Percentiles rank a stretch among this genome's conserved stretches.
These are phyloP conservation scores for Phoxinus phoxinus DNA, from an alignment of 2,113 vertebrate genomes.

Conservation along the genomic window DNA sequence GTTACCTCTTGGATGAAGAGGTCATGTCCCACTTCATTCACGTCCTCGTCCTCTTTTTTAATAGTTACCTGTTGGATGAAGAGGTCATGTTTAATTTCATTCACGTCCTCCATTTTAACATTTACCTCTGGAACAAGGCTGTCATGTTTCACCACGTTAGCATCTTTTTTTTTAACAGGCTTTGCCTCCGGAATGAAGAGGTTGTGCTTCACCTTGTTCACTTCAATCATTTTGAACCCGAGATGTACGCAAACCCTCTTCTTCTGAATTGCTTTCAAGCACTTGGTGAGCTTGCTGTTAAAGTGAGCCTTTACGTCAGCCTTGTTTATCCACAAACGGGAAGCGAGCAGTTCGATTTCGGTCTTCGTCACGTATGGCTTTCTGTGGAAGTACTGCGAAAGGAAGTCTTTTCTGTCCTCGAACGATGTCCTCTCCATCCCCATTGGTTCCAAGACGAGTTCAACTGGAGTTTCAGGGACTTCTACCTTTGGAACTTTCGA, in stretches of 20 bases:
- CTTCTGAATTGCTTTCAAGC: slow-evolving; percentile 57
- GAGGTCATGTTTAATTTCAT: neutral
- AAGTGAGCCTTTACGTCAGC: slow-evolving; percentile 83
- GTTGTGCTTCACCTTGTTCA: slow-evolving; percentile 57
- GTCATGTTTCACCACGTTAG: too few species aligned
- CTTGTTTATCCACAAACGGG: slow-evolving; percentile 76
- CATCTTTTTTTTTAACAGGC: neutral
- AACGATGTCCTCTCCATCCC: slow-evolving; percentile 75
- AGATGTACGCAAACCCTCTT: slow-evolving; percentile 50
- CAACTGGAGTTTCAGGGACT: slow-evolving; percentile 61
- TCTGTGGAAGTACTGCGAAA: slow-evolving; percentile 83
- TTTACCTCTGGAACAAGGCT: neutral
- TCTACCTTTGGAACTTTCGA: slow-evolving; percentile 3
- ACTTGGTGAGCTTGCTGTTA: slow-evolving; percentile 71
- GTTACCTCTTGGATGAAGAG: neutral
- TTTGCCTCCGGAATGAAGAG: slow-evolving; percentile 52
- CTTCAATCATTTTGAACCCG: slow-evolving; percentile 60
- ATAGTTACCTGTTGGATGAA: neutral
- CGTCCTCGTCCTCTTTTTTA: neutral
- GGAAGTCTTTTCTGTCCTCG: slow-evolving; percentile 82
- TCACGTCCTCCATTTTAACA: neutral
- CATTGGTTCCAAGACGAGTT: slow-evolving; percentile 78
- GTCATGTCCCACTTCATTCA: neutral
- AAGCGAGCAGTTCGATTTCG: slow-evolving; percentile 79
- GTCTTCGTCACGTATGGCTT: slow-evolving; percentile 84